These are phyloP conservation scores for Etheostoma spectabile DNA, from an alignment of 2,113 vertebrate species.

Conservation along the genomic window DNA sequence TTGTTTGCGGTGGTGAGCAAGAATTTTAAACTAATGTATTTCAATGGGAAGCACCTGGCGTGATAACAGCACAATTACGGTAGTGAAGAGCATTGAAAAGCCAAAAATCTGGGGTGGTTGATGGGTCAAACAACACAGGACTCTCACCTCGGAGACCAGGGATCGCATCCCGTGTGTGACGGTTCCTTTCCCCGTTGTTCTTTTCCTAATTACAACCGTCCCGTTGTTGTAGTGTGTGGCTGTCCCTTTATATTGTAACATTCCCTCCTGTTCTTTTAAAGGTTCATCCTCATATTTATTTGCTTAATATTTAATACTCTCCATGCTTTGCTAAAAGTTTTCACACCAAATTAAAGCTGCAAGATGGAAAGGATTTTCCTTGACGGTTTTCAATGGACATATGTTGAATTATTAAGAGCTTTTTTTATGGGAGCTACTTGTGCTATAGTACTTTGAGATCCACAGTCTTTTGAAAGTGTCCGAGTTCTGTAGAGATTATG, in stretches of 20 bases:
- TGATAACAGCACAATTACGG: too few relatives aligned
- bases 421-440: conserved; percentile 37
- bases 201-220: too few relatives aligned
- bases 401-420: conserved; percentile 30
- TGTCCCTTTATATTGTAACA: not conserved
- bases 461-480: conserved; percentile 28
- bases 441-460: not conserved
- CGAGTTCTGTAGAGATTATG: conserved; percentile 24
- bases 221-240: too few relatives aligned
- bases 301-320: conserved; percentile 16
- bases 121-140: not conserved
- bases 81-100: too few relatives aligned
- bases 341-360: not conserved
- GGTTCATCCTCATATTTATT: not conserved
- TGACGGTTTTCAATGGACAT: conserved; percentile 32
- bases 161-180: too few relatives aligned
- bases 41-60: too few relatives aligned
- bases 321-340: conserved; percentile 1
- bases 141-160: too few relatives aligned
- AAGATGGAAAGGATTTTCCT: conserved; percentile 36
- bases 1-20: too few relatives aligned
- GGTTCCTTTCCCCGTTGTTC: too few relatives aligned
- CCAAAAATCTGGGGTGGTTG: too few relatives aligned
- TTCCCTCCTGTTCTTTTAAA: not conserved
- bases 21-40: too few relatives aligned